These are phyloP conservation scores for Drosophila sproati DNA, from an alignment of 1,140 invertebrate species.

Conservation along the genomic window DNA sequence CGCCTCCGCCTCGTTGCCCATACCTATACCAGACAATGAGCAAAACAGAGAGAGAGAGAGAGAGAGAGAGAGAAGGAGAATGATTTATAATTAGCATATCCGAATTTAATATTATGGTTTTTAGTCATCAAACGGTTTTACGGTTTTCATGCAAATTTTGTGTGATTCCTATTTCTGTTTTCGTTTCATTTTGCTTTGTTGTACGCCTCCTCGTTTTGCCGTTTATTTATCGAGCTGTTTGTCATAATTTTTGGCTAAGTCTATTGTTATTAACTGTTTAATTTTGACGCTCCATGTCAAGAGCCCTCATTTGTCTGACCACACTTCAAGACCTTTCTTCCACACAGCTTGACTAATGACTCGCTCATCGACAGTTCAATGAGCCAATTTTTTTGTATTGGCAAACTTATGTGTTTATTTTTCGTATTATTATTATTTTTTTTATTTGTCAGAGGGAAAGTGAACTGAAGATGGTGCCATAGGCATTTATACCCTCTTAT, in stretches of 20 bases:
- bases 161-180: neutral
- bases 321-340: conserved; percentile 30
- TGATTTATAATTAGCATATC: conserved; percentile 25
- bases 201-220: conserved; percentile 32
- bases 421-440: conserved; percentile 30
- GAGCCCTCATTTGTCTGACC: conserved; percentile 52
- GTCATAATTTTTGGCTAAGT: conserved; percentile 58
- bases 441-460: conserved; percentile 60
- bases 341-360: conserved; percentile 68
- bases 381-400: conserved; percentile 66
- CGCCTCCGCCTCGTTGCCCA: conserved; percentile 73
- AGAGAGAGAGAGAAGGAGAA: conserved; percentile 4
- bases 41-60: conserved; percentile 3
- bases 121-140: conserved; percentile 35
- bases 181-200: conserved; percentile 19
- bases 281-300: conserved; percentile 30
- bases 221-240: conserved; percentile 52
- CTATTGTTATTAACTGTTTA: conserved; percentile 66
- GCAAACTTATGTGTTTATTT: conserved; percentile 10
- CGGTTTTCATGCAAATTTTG: conserved; percentile 64
- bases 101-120: conserved; percentile 12
- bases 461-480: conserved; percentile 55
- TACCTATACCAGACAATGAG: conserved; percentile 51
- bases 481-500: conserved; percentile 40
- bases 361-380: conserved; percentile 76